A percentile compares a stretch with the other conserved stretches of the same genome.
These are phyloP conservation scores for Epinotia brunnichana DNA, from an alignment of 2,888 invertebrate species.

Conservation along the genomic window DNA sequence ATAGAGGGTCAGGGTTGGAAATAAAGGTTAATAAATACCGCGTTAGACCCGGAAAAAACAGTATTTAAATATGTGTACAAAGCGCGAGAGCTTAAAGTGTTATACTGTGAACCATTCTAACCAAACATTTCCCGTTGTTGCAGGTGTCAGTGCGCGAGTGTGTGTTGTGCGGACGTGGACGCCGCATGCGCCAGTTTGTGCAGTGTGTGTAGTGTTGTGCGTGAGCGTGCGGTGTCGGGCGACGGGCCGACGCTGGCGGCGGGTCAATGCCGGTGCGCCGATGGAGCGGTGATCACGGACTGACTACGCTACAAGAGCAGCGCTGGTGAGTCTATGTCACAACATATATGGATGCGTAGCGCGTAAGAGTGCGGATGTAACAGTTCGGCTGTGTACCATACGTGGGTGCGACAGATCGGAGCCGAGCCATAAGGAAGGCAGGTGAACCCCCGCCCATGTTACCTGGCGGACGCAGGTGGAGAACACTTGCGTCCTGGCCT, in stretches of 20 bases:
- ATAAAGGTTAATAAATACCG: no score
- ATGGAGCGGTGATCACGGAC: constrained; percentile 82
- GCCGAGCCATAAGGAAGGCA: no score
- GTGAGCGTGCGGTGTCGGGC: constrained; percentile 53
- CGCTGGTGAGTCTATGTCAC: constrained; percentile 71
- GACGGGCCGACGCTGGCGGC: constrained; percentile 74
- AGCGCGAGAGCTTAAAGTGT: no score
- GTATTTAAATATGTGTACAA: no score
- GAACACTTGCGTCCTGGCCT: background rate
- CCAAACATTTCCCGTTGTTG: constrained; percentile 57
- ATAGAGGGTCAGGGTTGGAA: no score
- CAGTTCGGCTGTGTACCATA: background rate
- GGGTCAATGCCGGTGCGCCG: constrained; percentile 80
- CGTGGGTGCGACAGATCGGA: background rate
- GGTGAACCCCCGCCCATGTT: no score
- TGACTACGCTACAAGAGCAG: constrained; percentile 78
- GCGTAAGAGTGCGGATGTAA: background rate
- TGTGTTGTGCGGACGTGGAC: constrained; percentile 51
- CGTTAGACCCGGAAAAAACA: no score
- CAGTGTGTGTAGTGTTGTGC: constrained; percentile 55
- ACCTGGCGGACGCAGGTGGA: background rate
- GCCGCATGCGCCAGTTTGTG: constrained; percentile 41
- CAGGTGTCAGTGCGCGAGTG: constrained; percentile 64
- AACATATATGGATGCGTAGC: no score
- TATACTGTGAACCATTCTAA: constrained; percentile 25